Percentiles rank a stretch among this genome's conserved stretches.
These are phyloP conservation scores for Ophioderma brevispina DNA, from an alignment of 35 echinoderm and acorn worm species.

Conservation along the genomic window DNA sequence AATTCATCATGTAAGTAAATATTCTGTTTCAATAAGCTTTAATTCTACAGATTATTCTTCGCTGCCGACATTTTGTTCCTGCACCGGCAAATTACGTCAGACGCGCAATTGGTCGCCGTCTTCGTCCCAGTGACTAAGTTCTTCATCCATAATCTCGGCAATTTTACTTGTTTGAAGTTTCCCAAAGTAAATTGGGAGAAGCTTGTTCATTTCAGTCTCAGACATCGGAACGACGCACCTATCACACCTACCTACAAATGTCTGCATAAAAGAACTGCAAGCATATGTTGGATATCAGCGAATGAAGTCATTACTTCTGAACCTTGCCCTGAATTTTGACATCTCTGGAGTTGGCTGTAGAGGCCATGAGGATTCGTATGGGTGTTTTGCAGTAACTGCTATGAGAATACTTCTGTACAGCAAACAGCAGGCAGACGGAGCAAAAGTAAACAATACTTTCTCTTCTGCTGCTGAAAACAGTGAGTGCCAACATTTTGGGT, in stretches of 20 bases:
- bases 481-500: too few species aligned
- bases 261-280: constrained; percentile 42
- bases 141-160: not conserved
- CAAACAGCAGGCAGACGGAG: not conserved
- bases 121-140: too few species aligned
- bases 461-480: too few species aligned
- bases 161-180: constrained; percentile 17
- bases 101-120: too few species aligned
- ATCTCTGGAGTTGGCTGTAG: constrained; percentile 59
- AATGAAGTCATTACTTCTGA: not conserved
- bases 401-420: constrained; percentile 52
- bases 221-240: constrained; percentile 18
- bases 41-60: too few species aligned
- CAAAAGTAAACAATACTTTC: too few species aligned
- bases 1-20: too few species aligned
- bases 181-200: constrained; percentile 16
- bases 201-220: not conserved
- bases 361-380: constrained; percentile 79
- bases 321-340: constrained; percentile 28
- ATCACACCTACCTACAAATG: constrained; percentile 45
- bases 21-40: too few species aligned
- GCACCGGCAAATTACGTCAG: too few species aligned
- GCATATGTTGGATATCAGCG: constrained; percentile 15
- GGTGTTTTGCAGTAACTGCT: constrained; percentile 72
- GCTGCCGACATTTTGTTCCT: too few species aligned